Base-by-base conservation (phyloP, 2,888 invertebrate genomes). In the Lypha dubia region DNA sequence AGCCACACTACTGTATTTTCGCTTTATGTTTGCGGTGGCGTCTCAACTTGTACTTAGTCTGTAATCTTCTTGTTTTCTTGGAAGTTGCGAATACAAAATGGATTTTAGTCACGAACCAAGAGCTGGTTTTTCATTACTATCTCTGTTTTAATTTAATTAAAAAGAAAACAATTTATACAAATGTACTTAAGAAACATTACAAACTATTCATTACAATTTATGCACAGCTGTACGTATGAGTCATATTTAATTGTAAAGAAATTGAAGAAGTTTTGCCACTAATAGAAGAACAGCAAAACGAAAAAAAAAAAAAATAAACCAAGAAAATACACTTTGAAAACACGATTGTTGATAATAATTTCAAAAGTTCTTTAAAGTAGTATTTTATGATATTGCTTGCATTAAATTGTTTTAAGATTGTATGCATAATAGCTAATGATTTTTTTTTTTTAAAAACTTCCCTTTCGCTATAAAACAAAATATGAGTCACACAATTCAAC, bases 101-200 rank as follows among this genome's bases (percentile, higher is more conserved):
- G 67, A 84, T 84, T 81, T 84, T 70, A 84, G 84, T 84, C 84
- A 84, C 84, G 84, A 84, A 81, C 74, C 44, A 79, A 68, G 63
- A 74, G 63, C 53, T 84, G 77, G 68, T 75, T 76, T 76, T 84
- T 73, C 79, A 81, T 79, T 84, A 79, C 75, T 70, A 70, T 84
- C 77, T 60, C 46, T 60, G 41, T 79, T 84, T 77, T 76, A 81
- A 81, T 84, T 84, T 76, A 84, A 80, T 84, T 80, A 84, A 84
- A 80, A 44, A 68, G n/a, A n/a, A n/a, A n/a, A n/a, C n/a, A n/a
- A n/a, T 65, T 74, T 76, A 7, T 73, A 77, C 76, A 84, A 84
- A 77, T 75, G 81, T 84, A 81, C 81, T 84, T 81, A 84, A 81
- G 77, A 74, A n/a, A 62, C 68, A 77, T 74, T 70, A 63, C 77